Evolutionary conservation across 2,888 invertebrate genomes (phyloP).

Genomic region (Malthinus flaveolus): DNA sequence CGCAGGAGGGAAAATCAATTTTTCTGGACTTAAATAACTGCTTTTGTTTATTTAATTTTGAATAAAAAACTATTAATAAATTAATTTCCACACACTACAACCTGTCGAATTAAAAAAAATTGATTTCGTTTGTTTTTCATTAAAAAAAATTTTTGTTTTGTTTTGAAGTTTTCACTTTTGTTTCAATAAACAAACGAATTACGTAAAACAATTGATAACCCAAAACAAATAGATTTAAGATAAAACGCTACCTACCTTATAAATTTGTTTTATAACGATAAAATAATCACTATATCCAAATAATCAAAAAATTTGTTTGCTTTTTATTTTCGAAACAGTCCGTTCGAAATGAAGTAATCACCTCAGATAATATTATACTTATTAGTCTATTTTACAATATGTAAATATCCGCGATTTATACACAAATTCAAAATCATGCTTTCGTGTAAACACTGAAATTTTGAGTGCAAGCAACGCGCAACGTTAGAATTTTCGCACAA

Average conservation of each 20-base stretch:
- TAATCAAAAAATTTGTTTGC: not conserved
- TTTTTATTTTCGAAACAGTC: not conserved
- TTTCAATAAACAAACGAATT: no score
- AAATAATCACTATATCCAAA: not conserved
- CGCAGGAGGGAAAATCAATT: conserved; percentile 25
- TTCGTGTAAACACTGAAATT: conserved; percentile 19
- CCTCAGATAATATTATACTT: not conserved
- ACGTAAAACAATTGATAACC: no score
- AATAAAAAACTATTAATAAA: not conserved
- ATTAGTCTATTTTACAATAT: not conserved
- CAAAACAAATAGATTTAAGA: no score
- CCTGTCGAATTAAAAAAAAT: not conserved
- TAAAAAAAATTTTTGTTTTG: no score
- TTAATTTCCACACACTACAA: not conserved
- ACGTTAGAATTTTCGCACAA: conserved; percentile 16
- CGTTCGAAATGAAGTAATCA: not conserved
- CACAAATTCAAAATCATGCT: conserved; percentile 1
- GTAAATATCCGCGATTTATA: not conserved
- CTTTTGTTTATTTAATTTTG: conserved; percentile 17
- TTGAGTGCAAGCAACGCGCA: conserved; percentile 13
- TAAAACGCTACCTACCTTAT: no score
- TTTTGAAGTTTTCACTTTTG: no score
- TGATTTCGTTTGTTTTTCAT: no score
- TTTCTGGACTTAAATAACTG: conserved; percentile 9
- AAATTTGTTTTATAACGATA: no score